Conservation (phyloP, 2,113 vertebrate species). For the Cathartes aura region DNA sequence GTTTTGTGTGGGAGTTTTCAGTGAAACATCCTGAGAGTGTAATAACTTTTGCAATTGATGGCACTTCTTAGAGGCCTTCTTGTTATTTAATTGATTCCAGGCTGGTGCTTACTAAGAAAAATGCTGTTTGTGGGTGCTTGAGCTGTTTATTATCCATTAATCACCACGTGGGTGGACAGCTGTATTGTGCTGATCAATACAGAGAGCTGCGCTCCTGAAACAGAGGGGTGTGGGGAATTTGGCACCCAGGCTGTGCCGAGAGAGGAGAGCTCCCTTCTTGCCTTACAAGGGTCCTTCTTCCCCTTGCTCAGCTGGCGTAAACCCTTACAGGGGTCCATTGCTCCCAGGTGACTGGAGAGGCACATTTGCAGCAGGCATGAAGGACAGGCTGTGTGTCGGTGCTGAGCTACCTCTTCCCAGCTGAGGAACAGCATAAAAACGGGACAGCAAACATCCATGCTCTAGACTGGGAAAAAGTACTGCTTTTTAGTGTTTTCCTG, state of each 20-base stretch:
- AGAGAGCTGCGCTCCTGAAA: background rate
- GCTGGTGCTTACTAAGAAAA: conserved; percentile 3
- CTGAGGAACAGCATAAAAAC: background rate
- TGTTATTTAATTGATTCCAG: conserved; percentile 33
- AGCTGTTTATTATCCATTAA: conserved; percentile 19
- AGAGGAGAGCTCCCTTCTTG: background rate
- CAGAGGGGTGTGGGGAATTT: fast-evolving
- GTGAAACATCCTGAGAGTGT: background rate
- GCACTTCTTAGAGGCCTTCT: background rate
- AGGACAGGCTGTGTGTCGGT: background rate
- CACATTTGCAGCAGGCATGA: fast-evolving
- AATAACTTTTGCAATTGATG: conserved; percentile 3
- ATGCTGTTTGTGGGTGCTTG: background rate
- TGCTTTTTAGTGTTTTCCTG: background rate
- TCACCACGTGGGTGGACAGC: background rate
- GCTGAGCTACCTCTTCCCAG: background rate
- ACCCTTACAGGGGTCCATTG: fast-evolving
- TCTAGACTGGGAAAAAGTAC: background rate
- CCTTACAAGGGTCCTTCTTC: background rate
- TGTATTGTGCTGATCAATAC: background rate
- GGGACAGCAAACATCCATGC: background rate
- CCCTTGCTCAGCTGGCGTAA: background rate
- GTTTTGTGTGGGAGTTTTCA: conserved; percentile 1
- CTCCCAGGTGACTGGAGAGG: background rate
- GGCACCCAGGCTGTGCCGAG: background rate